These are phyloP conservation scores for Meloidogyne hapla DNA, from an alignment of 1,140 invertebrate species.

Conservation along the genomic window DNA sequence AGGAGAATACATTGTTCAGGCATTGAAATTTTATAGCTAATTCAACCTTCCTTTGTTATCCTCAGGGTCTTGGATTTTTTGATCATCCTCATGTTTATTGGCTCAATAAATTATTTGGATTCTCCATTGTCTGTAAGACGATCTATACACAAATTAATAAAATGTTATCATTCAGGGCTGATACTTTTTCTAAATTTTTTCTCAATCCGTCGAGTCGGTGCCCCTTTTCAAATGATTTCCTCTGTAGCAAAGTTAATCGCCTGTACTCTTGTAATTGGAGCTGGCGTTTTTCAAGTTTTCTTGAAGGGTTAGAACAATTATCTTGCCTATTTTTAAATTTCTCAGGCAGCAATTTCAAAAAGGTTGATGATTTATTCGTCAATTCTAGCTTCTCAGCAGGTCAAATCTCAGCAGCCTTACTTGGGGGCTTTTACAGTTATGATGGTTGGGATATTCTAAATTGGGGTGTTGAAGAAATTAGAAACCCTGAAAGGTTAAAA, in stretches of 20 bases:
- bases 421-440: slow-evolving; percentile 49
- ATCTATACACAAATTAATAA: slow-evolving; percentile 7
- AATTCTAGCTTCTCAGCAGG: slow-evolving; percentile 27
- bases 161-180: slow-evolving; percentile 27
- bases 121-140: slow-evolving; percentile 16
- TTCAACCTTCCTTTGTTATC: not conserved
- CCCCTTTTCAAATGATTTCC: slow-evolving; percentile 56
- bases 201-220: slow-evolving; percentile 42
- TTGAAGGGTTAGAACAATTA: slow-evolving; percentile 27
- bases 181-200: slow-evolving; percentile 50
- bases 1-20: not conserved
- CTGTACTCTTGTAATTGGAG: slow-evolving; percentile 30
- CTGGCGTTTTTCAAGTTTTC: slow-evolving; percentile 41
- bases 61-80: not conserved
- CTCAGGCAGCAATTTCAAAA: slow-evolving; percentile 47
- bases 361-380: slow-evolving; percentile 45
- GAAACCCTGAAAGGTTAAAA: slow-evolving; percentile 40
- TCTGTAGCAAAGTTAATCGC: slow-evolving; percentile 47
- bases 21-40: not conserved
- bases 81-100: not conserved
- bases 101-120: not conserved
- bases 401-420: slow-evolving; percentile 40
- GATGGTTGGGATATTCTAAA: slow-evolving; percentile 57
- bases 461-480: slow-evolving; percentile 52
- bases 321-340: not conserved